phyloP scores from a whole-genome alignment of 2,797 vertebrate genomes.

The Setipinna tenuifilis region DNA sequence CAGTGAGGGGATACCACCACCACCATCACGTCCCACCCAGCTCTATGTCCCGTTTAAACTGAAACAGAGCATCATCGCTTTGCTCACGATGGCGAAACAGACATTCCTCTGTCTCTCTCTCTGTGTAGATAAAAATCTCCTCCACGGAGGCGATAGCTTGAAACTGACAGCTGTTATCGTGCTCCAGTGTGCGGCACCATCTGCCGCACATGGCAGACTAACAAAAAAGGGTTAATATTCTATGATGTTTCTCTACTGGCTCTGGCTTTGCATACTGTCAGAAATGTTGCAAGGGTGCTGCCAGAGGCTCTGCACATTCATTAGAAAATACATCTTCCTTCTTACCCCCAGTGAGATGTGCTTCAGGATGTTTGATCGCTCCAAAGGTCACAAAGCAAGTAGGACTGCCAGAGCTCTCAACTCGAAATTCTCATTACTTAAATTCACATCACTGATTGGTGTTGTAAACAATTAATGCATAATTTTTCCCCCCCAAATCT shows the following conservation, averaged over 20 bases:
- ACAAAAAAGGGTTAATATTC: conserved; percentile 86
- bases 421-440: conserved; percentile 45
- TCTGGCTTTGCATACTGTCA: conserved; percentile 69
- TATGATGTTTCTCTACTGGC: conserved; percentile 82
- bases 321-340: conserved; percentile 71
- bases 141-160: conserved; percentile 78
- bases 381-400: conserved; percentile 77
- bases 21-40: conserved; percentile 61
- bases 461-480: conserved; percentile 35
- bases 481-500: conserved; percentile 33
- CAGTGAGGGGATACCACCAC: conserved; percentile 33
- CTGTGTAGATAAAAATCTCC: conserved; percentile 71
- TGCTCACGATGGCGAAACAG: conserved; percentile 77
- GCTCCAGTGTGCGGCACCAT: conserved; percentile 75
- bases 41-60: conserved; percentile 69
- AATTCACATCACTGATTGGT: conserved; percentile 27
- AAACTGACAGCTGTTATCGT: conserved; percentile 86
- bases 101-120: conserved; percentile 64
- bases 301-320: conserved; percentile 75
- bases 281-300: conserved; percentile 60
- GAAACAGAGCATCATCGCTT: conserved; percentile 73
- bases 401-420: conserved; percentile 73
- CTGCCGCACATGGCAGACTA: conserved; percentile 79
- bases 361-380: conserved; percentile 78
- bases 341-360: conserved; percentile 72